Evolutionary conservation across 1,140 invertebrate species (phyloP).

Genomic region (Conopomorpha cramerella): DNA sequence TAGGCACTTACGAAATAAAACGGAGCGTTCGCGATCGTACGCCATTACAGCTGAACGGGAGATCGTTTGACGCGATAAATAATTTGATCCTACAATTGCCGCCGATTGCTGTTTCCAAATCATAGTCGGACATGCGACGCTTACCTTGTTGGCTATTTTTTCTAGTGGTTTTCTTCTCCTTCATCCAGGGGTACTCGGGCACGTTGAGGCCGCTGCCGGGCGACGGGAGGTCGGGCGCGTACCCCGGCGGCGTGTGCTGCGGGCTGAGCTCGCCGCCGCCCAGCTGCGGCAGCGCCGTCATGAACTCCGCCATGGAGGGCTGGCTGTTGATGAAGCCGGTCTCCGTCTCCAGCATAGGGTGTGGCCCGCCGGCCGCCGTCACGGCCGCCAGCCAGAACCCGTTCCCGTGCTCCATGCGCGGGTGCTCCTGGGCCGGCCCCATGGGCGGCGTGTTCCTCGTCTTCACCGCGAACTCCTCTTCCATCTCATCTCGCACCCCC

Average conservation of each 20-base stretch:
- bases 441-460: conserved; percentile 46
- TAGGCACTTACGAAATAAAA: conserved; percentile 44
- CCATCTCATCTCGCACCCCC: conserved; percentile 55
- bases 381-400: conserved; percentile 57
- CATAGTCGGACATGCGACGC: conserved; percentile 15
- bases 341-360: conserved; percentile 65
- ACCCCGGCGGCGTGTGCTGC: conserved; percentile 59
- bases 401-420: conserved; percentile 46
- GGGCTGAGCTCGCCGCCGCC: conserved; percentile 64
- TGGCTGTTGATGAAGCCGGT: conserved; percentile 91
- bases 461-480: conserved; percentile 58
- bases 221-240: conserved; percentile 64
- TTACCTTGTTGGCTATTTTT: conserved; percentile 90
- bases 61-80: conserved; percentile 14
- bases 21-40: no score
- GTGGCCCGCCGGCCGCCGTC: conserved; percentile 48
- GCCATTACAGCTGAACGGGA: no score
- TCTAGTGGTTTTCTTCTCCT: conserved; percentile 93
- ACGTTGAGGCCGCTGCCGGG: conserved; percentile 76
- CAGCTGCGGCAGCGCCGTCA: conserved; percentile 78
- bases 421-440: conserved; percentile 34
- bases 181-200: conserved; percentile 96
- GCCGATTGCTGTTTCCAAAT: conserved; percentile 2
- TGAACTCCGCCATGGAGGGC: conserved; percentile 92
- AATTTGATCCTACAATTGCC: no score